Evolutionary conservation across 2,113 vertebrate genomes (phyloP).

Genomic region (Andinoacara biseriatus): DNA sequence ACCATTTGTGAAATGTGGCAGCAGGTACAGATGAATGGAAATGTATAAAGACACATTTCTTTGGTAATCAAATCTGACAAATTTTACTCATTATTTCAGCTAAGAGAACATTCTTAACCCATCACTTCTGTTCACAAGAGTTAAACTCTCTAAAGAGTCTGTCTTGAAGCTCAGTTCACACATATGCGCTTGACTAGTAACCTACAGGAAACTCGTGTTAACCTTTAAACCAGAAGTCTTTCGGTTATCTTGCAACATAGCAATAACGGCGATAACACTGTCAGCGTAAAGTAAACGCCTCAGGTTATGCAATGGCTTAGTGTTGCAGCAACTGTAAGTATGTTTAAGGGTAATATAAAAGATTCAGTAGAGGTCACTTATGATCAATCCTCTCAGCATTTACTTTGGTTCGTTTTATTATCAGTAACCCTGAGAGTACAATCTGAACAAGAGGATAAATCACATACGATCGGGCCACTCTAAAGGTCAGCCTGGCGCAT

Average conservation of each 20-base stretch:
- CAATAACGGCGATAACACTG: constrained; percentile 33
- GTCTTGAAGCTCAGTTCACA: background rate
- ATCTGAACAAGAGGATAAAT: background rate
- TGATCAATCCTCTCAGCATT: background rate
- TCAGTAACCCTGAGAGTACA: background rate
- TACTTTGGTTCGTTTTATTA: constrained; percentile 7
- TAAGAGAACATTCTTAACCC: background rate
- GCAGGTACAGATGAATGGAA: background rate
- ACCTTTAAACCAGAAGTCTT: constrained; percentile 42
- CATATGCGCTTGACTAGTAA: background rate
- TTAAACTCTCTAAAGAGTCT: too few species aligned
- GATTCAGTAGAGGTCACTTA: too few species aligned
- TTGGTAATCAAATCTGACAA: background rate
- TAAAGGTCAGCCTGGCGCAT: constrained; percentile 7
- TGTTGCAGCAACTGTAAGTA: constrained; percentile 28
- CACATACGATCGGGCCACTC: background rate
- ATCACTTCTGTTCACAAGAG: background rate
- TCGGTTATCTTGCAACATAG: constrained; percentile 38
- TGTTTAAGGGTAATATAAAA: constrained; percentile 23
- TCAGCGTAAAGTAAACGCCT: constrained; percentile 45
- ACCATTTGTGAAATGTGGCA: background rate
- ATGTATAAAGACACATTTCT: background rate
- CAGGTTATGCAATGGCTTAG: constrained; percentile 54
- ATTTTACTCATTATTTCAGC: background rate
- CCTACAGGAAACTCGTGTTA: background rate